These are phyloP conservation scores for Seriola aureovittata DNA, from an alignment of 2,113 vertebrate genomes.

Conservation along the genomic window DNA sequence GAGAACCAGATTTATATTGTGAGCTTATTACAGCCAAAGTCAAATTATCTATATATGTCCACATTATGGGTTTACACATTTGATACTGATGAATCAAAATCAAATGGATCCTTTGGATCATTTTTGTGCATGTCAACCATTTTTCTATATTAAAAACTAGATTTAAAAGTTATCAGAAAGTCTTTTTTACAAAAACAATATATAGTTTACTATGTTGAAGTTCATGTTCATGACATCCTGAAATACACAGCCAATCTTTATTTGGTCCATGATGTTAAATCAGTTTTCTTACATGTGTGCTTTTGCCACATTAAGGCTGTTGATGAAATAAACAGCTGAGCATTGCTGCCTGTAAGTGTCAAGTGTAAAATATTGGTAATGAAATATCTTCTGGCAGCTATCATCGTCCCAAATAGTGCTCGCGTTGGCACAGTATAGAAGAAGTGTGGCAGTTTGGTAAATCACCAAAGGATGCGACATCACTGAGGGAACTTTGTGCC, in stretches of 20 bases:
- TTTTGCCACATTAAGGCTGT: slow-evolving; percentile 19
- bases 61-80: not conserved
- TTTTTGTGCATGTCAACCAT: not conserved
- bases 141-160: not conserved
- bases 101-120: not conserved
- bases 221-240: not conserved
- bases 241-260: not conserved
- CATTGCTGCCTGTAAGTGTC: not conserved
- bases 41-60: not conserved
- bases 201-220: not conserved
- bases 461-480: not conserved
- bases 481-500: slow-evolving; percentile 1
- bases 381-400: slow-evolving; percentile 26
- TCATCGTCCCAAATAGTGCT: not conserved
- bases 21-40: not conserved
- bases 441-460: not conserved
- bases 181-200: not conserved
- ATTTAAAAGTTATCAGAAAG: not conserved
- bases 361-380: slow-evolving; percentile 3
- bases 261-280: not conserved
- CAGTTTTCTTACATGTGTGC: not conserved
- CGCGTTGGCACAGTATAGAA: not conserved
- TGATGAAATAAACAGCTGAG: slow-evolving; percentile 45
- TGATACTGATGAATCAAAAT: not conserved
- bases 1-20: no score